These are phyloP conservation scores for Irena cyanogastra DNA, from an alignment of 2,113 vertebrate species.

Conservation along the genomic window DNA sequence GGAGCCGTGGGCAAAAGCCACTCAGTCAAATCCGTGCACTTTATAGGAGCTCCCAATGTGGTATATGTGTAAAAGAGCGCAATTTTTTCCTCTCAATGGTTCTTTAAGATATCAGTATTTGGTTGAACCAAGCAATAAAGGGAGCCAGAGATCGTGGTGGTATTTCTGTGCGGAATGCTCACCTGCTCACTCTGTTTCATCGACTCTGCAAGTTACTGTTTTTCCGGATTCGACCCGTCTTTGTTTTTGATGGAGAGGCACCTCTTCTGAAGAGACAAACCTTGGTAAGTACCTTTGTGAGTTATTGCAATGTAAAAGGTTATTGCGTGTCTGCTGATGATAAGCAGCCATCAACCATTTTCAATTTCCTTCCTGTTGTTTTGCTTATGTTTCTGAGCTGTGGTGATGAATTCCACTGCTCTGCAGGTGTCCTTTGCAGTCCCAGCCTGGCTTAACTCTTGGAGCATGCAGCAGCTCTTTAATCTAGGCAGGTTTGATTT, in stretches of 20 bases:
- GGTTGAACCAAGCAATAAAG: constrained; percentile 97
- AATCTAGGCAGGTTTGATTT: background rate
- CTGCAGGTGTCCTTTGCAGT: background rate
- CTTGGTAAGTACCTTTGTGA: constrained; percentile 75
- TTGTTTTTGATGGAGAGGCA: constrained; percentile 95
- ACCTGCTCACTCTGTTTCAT: constrained; percentile 92
- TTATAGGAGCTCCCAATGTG: background rate
- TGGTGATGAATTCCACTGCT: background rate
- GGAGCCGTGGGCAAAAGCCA: background rate
- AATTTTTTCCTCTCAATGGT: constrained; percentile 60
- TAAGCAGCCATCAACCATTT: background rate
- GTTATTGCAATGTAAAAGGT: background rate
- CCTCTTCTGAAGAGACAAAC: constrained; percentile 94
- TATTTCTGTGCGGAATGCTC: constrained; percentile 84
- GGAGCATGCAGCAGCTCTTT: background rate
- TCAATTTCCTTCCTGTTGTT: background rate
- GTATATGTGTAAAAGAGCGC: background rate
- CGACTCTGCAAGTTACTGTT: constrained; percentile 95
- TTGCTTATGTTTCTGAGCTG: background rate
- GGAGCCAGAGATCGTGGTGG: constrained; percentile 87
- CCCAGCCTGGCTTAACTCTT: background rate
- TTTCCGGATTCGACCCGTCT: constrained; percentile 91
- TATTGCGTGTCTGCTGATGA: background rate
- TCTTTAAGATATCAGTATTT: constrained; percentile 94
- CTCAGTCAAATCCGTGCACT: background rate